Percentiles rank a stretch among this genome's conserved stretches.
Evolutionary conservation across 2,888 invertebrate species (phyloP).

Genomic region (Adelognathus sp.): DNA sequence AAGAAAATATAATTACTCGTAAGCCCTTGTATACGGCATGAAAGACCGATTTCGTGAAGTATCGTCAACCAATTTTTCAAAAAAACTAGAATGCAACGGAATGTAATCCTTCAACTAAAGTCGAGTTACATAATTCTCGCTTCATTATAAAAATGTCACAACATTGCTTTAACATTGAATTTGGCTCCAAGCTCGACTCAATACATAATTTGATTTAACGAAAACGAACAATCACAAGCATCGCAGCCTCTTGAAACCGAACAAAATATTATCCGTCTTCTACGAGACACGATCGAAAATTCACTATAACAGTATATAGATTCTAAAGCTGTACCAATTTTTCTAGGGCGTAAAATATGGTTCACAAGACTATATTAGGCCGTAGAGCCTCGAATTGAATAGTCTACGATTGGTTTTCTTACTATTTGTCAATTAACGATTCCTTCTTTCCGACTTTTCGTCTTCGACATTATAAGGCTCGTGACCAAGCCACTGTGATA

Average conservation of each 20-base stretch:
- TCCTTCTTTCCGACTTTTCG: neutral
- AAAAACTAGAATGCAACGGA: neutral
- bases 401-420: constrained; percentile 15
- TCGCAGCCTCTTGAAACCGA: neutral
- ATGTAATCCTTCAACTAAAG: neutral
- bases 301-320: constrained; percentile 21
- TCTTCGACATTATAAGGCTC: constrained; percentile 18
- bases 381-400: neutral
- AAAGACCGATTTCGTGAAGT: neutral
- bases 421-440: neutral
- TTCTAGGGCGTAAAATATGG: constrained; percentile 47
- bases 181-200: neutral
- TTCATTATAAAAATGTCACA: neutral
- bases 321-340: constrained; percentile 63
- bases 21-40: neutral
- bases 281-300: constrained; percentile 2
- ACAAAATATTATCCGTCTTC: constrained; percentile 1
- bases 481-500: constrained; percentile 19
- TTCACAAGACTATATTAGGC: constrained; percentile 6
- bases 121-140: neutral
- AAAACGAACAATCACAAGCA: neutral
- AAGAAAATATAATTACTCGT: neutral
- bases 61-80: neutral
- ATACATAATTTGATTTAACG: neutral
- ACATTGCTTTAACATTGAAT: too few relatives aligned